phyloP scores from a whole-genome alignment of 2,888 invertebrate species.

The Watsonalla cultraria region DNA sequence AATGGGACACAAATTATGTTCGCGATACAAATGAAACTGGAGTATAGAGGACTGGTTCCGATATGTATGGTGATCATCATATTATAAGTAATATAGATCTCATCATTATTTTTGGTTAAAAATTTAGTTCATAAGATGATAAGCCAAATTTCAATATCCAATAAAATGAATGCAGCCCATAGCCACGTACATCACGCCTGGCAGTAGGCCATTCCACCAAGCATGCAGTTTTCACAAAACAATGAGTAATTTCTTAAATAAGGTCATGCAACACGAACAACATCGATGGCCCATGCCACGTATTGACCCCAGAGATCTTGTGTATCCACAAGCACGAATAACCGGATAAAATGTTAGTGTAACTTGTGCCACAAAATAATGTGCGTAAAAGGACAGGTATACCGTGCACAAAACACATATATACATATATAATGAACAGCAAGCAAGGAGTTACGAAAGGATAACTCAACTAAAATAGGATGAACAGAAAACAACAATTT shows the following conservation, averaged over 20 bases:
- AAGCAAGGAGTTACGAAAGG: slow-evolving; percentile 67
- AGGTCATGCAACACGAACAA: slow-evolving; percentile 77
- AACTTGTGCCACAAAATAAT: slow-evolving; percentile 57
- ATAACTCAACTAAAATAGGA: slow-evolving; percentile 57
- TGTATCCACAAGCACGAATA: slow-evolving; percentile 74
- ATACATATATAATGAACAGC: slow-evolving; percentile 60
- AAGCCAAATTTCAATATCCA: slow-evolving; percentile 25
- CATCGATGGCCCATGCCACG: slow-evolving; percentile 73
- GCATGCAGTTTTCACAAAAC: slow-evolving; percentile 71
- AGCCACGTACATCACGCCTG: slow-evolving; percentile 63
- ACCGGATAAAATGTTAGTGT: slow-evolving; percentile 61
- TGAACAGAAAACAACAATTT: slow-evolving; percentile 44
- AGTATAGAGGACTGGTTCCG: not conserved
- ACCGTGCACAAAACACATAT: slow-evolving; percentile 68
- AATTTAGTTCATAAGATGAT: not conserved
- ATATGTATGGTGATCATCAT: not conserved
- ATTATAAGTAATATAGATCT: not conserved
- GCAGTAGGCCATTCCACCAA: slow-evolving; percentile 73
- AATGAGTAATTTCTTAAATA: slow-evolving; percentile 59
- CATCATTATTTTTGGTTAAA: slow-evolving; percentile 2
- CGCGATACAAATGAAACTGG: not conserved
- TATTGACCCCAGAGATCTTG: slow-evolving; percentile 61
- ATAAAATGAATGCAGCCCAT: slow-evolving; percentile 64
- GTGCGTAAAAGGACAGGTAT: slow-evolving; percentile 70
- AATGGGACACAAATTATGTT: slow-evolving; percentile 1